These are phyloP conservation scores for Megamerina dolium DNA, from an alignment of 2,888 invertebrate species.

Conservation along the genomic window DNA sequence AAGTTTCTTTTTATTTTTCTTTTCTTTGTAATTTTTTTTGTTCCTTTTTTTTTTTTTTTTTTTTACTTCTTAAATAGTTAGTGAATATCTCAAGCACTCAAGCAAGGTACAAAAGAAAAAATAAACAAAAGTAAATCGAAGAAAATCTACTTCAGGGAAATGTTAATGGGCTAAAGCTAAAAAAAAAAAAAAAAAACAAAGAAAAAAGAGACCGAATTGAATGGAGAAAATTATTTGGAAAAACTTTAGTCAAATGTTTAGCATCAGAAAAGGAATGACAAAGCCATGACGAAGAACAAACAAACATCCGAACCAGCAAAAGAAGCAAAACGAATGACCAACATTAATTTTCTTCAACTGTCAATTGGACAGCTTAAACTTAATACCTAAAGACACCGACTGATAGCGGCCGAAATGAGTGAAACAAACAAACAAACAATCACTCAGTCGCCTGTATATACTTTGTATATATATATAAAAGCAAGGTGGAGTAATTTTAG, in stretches of 20 bases:
- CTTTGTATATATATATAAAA: too few relatives aligned
- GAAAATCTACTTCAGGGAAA: background rate
- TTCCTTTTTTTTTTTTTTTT: too few relatives aligned
- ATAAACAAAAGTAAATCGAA: constrained; percentile 1
- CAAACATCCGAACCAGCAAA: background rate
- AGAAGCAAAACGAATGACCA: constrained; percentile 2
- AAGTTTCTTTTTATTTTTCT: too few relatives aligned
- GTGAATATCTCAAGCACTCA: too few relatives aligned
- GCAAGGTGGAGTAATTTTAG: too few relatives aligned
- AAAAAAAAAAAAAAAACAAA: background rate
- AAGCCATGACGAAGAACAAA: background rate
- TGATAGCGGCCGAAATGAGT: too few relatives aligned
- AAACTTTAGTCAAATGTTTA: background rate
- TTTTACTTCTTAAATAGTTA: too few relatives aligned
- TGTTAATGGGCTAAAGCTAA: background rate
- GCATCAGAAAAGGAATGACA: background rate
- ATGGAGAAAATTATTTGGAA: background rate
- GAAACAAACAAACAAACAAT: too few relatives aligned
- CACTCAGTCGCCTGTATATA: too few relatives aligned
- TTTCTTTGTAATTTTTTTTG: too few relatives aligned
- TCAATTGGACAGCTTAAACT: constrained; percentile 17
- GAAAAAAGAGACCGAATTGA: background rate
- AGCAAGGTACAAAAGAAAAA: too few relatives aligned
- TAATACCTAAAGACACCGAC: constrained; percentile 9
- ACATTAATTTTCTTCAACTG: constrained; percentile 22